phyloP scores from a whole-genome alignment of 1,140 invertebrate genomes.

The Pomacea maculata region DNA sequence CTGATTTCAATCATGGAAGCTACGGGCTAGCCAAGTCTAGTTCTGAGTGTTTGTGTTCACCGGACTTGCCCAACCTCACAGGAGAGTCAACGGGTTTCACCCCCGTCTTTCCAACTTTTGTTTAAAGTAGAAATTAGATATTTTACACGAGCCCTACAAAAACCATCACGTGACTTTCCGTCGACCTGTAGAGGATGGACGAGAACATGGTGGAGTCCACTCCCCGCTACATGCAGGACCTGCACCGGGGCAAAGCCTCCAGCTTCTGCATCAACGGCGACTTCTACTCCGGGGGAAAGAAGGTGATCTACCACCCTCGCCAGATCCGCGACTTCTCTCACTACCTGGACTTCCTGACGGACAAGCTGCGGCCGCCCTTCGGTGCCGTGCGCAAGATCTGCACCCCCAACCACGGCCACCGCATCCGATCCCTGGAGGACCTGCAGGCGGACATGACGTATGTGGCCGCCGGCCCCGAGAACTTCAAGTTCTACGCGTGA shows the following conservation, averaged over 20 bases:
- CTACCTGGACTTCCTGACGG: conserved; percentile 22
- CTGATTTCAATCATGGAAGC: too few relatives aligned
- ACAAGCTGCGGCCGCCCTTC: conserved; percentile 10
- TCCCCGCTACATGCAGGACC: conserved; percentile 19
- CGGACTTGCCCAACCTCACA: too few relatives aligned
- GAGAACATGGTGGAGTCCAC: background rate
- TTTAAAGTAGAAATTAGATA: background rate
- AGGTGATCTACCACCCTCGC: background rate
- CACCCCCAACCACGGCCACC: conserved; percentile 1
- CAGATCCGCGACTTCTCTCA: conserved; percentile 6
- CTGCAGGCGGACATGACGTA: conserved; percentile 1
- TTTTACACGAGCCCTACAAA: background rate
- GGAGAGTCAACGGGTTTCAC: too few relatives aligned
- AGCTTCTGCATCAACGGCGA: conserved; percentile 19
- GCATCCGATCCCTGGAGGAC: conserved; percentile 15
- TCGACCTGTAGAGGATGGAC: background rate
- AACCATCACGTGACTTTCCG: background rate
- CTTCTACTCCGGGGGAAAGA: background rate
- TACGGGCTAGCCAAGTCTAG: too few relatives aligned
- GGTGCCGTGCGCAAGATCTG: conserved; percentile 16
- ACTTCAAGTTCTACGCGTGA: conserved; percentile 17
- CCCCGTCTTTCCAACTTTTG: too few relatives aligned
- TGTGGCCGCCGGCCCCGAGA: conserved; percentile 12
- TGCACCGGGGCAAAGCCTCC: background rate
- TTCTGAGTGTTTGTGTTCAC: too few relatives aligned